Conservation (phyloP, 2,113 vertebrate species). For the Acanthochromis polyacanthus region DNA sequence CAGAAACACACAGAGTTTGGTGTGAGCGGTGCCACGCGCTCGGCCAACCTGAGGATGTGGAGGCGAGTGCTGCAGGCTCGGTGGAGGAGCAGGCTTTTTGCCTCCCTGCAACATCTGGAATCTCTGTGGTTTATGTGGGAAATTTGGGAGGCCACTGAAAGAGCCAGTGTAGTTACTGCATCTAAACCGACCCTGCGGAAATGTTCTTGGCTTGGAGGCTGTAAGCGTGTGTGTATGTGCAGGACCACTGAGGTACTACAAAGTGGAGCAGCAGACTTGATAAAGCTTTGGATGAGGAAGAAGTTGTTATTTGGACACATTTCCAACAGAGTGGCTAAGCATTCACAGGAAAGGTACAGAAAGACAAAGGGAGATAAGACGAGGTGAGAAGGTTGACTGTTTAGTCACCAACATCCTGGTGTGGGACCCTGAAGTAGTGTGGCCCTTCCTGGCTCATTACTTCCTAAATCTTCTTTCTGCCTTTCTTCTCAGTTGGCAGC, state of each 20-base stretch:
- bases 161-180: slow-evolving; percentile 63
- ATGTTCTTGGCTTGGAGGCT: slow-evolving; percentile 56
- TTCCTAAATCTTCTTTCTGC: slow-evolving; percentile 67
- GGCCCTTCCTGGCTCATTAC: slow-evolving; percentile 66
- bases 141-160: slow-evolving; percentile 56
- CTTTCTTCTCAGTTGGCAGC: slow-evolving; percentile 61
- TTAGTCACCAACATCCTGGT: slow-evolving; percentile 38
- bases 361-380: slow-evolving; percentile 15
- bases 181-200: slow-evolving; percentile 62
- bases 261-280: slow-evolving; percentile 30
- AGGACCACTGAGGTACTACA: slow-evolving; percentile 36
- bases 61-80: slow-evolving; percentile 29
- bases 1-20: slow-evolving; percentile 44
- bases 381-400: slow-evolving; percentile 21
- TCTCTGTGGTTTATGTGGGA: slow-evolving; percentile 71
- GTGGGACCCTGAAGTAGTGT: slow-evolving; percentile 29
- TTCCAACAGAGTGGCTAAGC: slow-evolving; percentile 14
- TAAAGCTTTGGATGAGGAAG: slow-evolving; percentile 33
- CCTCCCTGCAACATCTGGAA: slow-evolving; percentile 77
- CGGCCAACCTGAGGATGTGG: slow-evolving; percentile 21
- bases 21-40: slow-evolving; percentile 43
- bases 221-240: slow-evolving; percentile 18
- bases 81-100: slow-evolving; percentile 36
- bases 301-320: slow-evolving; percentile 35
- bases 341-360: slow-evolving; percentile 9